A percentile compares a stretch with the other conserved stretches of the same genome.
Evolutionary conservation across 1,140 invertebrate species (phyloP).

Genomic region (Capitella teleta): DNA sequence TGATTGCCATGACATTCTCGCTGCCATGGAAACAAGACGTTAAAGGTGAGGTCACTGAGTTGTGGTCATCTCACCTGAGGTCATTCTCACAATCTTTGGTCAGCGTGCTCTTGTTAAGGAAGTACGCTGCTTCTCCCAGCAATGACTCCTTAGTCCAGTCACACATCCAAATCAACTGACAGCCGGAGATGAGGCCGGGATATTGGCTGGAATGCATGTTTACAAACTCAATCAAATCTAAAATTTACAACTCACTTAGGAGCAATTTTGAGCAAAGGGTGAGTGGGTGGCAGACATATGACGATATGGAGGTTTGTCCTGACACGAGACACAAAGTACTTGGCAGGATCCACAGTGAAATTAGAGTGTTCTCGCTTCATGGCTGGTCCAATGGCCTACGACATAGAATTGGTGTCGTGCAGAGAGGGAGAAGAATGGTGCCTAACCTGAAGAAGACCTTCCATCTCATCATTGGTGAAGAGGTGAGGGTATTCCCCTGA

Average conservation of each 20-base stretch:
- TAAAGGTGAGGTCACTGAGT: background rate
- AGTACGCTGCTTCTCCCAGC: slow-evolving; percentile 34
- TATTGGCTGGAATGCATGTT: slow-evolving; percentile 21
- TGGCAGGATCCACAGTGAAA: slow-evolving; percentile 34
- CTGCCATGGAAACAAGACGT: slow-evolving; percentile 16
- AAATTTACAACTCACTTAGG: slow-evolving; percentile 19
- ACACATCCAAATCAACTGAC: slow-evolving; percentile 39
- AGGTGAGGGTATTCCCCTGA: slow-evolving; percentile 40
- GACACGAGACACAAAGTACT: slow-evolving; percentile 38
- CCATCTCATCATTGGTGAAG: slow-evolving; percentile 42
- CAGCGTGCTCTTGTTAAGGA: slow-evolving; percentile 29
- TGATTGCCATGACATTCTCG: slow-evolving; percentile 29
- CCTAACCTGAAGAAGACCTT: slow-evolving; percentile 33
- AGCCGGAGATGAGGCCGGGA: slow-evolving; percentile 35
- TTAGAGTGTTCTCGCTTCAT: slow-evolving; percentile 38
- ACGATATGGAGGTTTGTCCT: slow-evolving; percentile 39
- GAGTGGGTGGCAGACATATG: slow-evolving; percentile 33
- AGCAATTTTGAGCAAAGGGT: slow-evolving; percentile 26
- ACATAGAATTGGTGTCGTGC: background rate
- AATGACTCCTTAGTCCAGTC: slow-evolving; percentile 38
- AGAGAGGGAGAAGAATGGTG: background rate
- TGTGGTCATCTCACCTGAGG: slow-evolving; percentile 19
- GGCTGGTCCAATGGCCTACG: slow-evolving; percentile 32
- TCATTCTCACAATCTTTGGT: slow-evolving; percentile 31
- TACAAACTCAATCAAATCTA: background rate